A percentile compares a stretch with the other conserved stretches of the same genome.
phyloP scores from a whole-genome alignment of 2,113 vertebrate genomes.

The Phyllostomus hastatus region DNA sequence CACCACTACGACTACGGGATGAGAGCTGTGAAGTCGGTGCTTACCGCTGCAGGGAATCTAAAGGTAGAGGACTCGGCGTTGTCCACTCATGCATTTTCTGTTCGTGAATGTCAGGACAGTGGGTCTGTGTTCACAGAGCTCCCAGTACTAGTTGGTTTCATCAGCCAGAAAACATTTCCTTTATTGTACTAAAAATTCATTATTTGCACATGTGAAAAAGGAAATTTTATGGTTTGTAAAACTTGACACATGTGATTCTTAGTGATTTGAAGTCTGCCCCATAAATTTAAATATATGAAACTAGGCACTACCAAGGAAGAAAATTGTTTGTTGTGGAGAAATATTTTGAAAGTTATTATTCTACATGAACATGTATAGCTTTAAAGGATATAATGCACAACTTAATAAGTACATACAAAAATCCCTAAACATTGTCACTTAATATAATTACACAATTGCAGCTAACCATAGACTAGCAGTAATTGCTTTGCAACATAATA shows the following conservation, averaged over 20 bases:
- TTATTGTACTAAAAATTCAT: background rate
- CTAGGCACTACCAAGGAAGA: background rate
- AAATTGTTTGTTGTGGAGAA: background rate
- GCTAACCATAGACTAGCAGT: background rate
- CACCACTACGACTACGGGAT: slow-evolving; percentile 95
- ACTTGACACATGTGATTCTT: background rate
- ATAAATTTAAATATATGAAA: background rate
- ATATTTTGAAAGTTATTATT: background rate
- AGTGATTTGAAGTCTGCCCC: background rate
- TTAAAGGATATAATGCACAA: background rate
- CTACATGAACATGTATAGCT: background rate
- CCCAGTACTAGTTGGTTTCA: background rate
- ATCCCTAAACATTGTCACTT: background rate
- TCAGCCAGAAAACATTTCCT: background rate
- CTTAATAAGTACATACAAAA: background rate
- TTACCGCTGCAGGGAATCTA: slow-evolving; percentile 91
- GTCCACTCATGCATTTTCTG: background rate
- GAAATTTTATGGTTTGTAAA: background rate
- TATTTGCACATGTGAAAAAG: background rate
- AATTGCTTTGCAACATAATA: background rate
- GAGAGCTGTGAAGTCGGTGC: slow-evolving; percentile 93
- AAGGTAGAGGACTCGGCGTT: slow-evolving; percentile 81
- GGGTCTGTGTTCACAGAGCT: background rate
- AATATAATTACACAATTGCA: background rate
- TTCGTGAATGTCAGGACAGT: background rate